Base-by-base conservation (phyloP, 2,797 vertebrate species). In the Pipistrellus kuhlii region DNA sequence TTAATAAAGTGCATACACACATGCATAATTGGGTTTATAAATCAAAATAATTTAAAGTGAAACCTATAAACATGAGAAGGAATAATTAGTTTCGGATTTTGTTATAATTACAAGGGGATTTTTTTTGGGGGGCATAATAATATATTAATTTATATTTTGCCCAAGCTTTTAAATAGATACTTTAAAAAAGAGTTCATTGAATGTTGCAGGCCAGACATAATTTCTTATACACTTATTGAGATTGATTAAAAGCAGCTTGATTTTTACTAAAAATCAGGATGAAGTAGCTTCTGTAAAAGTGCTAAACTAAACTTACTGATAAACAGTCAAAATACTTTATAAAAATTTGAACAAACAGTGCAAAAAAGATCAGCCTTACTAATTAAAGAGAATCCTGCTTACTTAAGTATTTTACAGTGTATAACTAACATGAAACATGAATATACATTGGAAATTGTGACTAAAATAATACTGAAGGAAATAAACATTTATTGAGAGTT, bases 111-210 rank as follows among this genome's bases (percentile, higher is more conserved):
- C 2, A 68, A 66, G 30, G 14, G 55, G 66, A 10, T 51, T 27
- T 88, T 80, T 90, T 38, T 13, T 12, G 3, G 46, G 44, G 41
- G 27, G n/a, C 38, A 46, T 48, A 46, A 51, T 55, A 71, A 38
- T 35, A 18, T 32, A n/a, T 38, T 69, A 44, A 85, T 85, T 91
- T 75, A 85, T 44, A 84, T 91, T 75, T 89, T 46, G 11, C 17
- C 12, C 12, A 83, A 5, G 20, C 7, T 87, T 69, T 69, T 55
- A 66, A 68, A n/a, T 48, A 75, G 10, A 77, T 55, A 76, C 11
- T 73, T 88, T 86, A 53, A 88, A 59, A 82, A 88, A 9, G 10
- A 85, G 44, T 71, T 59, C 30, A 35, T 62, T 30, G 18, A 38
- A 53, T 15, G 5, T 10, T 53, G 2, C 93, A 92, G 44, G n/a